A percentile compares a stretch with the other conserved stretches of the same genome.
Evolutionary conservation across 1,140 invertebrate species (phyloP).

Genomic region (Euura lappo): DNA sequence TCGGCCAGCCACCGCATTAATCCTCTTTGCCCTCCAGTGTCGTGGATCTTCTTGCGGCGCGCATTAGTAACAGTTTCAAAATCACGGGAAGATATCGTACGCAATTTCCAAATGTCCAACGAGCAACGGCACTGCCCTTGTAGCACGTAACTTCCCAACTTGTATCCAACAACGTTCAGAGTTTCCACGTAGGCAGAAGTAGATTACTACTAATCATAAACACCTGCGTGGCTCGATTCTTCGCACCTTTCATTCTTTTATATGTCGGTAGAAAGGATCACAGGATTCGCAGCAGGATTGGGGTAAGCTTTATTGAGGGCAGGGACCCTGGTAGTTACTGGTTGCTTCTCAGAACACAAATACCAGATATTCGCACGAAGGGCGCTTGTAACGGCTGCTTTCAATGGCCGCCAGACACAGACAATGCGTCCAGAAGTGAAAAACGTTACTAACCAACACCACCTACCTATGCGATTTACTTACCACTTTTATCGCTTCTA

Average conservation of each 20-base stretch:
- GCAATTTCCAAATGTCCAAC: neutral
- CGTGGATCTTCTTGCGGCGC: neutral
- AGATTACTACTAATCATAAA: neutral
- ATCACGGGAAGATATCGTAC: neutral
- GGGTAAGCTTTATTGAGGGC: neutral
- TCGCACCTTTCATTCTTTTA: neutral
- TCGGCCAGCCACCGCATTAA: neutral
- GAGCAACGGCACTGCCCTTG: neutral
- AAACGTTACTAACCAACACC: neutral
- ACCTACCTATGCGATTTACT: neutral
- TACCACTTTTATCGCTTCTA: neutral
- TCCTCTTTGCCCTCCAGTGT: neutral
- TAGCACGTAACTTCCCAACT: neutral
- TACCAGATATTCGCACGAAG: neutral
- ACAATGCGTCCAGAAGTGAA: neutral
- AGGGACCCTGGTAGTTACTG: neutral
- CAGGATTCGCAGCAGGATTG: neutral
- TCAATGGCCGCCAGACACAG: constrained; percentile 1
- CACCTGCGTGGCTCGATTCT: neutral
- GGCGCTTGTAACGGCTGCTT: neutral
- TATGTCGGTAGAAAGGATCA: neutral
- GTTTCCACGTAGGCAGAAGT: neutral
- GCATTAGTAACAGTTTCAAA: neutral
- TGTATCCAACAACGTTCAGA: neutral
- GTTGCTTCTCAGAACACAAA: neutral